Percentiles rank a stretch among this genome's conserved stretches.
These are phyloP conservation scores for Mimachlamys varia DNA, from an alignment of 2,888 invertebrate species.

Conservation along the genomic window DNA sequence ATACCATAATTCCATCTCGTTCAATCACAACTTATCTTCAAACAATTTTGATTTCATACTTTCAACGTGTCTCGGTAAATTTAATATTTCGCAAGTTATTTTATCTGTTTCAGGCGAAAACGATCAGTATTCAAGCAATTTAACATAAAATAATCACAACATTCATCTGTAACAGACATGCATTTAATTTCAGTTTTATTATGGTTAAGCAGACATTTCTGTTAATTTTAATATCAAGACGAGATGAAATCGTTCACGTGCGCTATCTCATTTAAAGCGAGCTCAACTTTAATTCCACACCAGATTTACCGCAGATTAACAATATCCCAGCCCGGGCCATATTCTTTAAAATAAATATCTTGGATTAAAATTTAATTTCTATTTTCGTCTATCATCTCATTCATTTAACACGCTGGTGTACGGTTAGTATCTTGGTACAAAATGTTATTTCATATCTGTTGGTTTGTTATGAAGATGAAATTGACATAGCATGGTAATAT, in stretches of 20 bases:
- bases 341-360: not conserved
- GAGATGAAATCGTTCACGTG: not conserved
- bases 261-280: not conserved
- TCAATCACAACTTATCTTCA: not conserved
- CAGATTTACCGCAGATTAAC: not conserved
- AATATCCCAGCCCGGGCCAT: not conserved
- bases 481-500: not conserved
- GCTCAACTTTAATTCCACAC: not conserved
- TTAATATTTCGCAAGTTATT: not conserved
- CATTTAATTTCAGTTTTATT: conserved; percentile 14
- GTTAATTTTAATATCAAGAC: not conserved
- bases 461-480: not conserved
- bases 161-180: not conserved
- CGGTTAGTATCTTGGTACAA: not conserved
- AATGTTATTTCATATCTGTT: not conserved
- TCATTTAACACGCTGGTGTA: not conserved
- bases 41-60: not conserved
- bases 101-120: not conserved
- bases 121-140: not conserved
- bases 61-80: not conserved
- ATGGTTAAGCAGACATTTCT: not conserved
- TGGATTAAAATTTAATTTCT: not conserved
- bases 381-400: not conserved
- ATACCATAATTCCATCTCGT: not conserved
- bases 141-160: not conserved